Evolutionary conservation across 2,113 vertebrate species (phyloP), one percentile per base, ranked within the genome.

Genomic region (Scopus umbretta): DNA sequence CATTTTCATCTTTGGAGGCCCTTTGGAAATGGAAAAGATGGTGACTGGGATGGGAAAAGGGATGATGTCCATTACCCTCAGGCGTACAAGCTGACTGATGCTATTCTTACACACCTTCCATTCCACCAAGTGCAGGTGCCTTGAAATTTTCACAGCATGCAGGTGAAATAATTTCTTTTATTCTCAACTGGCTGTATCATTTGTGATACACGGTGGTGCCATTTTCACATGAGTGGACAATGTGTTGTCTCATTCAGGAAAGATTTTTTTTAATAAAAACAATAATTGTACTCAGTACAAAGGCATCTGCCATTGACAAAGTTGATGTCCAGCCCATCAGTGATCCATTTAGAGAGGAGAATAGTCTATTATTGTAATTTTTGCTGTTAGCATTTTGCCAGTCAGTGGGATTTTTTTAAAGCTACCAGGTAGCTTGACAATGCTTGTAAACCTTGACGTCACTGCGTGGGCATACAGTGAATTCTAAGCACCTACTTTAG

Each of bases 1-100:
- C 95, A 96, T 97, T 98, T 98, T 98, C 96, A 92, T 98, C 96
- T 98, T 96, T 95, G 92, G 83, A 97, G 92, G 84, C 86, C 90
- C 91, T 95, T 97, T 95, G 88, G 95, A 97, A 96, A 97, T 80
- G 95, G 92, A 84, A 88, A 90, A 62, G 92, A 63, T 93, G 87
- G 95, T 91, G 78, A 91, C 83, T 97, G 96, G 55, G 93, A 72
- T 94, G 88, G 76, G 59, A 71, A 40, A 92, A 92, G 96, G 87
- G 87, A 95, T 97, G 79, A 97, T 90, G 96, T 94, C 91, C 88
- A 63, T 96, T 96, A 93, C 86, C 68, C 73, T 92, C 75, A 34
- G 72, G 92, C 30, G 0, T 93, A 93, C 68, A 97, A 90, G 52
- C 88, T 95, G 92, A 82, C 90, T 94, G 52, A 93, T 32, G 7